Conservation (phyloP, 2,888 invertebrate genomes). For the Julus scandinavius region DNA sequence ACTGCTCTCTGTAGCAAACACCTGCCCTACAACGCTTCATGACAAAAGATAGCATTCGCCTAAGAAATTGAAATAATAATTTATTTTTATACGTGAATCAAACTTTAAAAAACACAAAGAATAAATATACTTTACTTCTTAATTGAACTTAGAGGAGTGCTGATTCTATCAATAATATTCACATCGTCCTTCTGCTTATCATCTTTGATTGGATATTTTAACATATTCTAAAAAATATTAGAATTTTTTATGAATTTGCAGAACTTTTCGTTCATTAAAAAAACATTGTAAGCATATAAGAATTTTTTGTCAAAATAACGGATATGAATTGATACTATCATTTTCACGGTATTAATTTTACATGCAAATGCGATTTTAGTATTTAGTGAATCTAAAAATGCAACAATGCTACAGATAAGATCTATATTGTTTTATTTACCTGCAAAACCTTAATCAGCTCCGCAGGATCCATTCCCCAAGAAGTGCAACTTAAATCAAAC, state of each 20-base stretch:
- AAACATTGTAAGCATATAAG: no score
- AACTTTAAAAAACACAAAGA: no score
- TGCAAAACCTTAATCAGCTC: slow-evolving; percentile 50
- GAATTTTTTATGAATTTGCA: not conserved
- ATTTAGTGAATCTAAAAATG: not conserved
- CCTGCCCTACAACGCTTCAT: slow-evolving; percentile 47
- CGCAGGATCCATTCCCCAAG: slow-evolving; percentile 50
- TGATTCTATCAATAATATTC: slow-evolving; percentile 42
- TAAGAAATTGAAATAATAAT: not conserved
- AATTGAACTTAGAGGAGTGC: not conserved
- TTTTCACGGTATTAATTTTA: no score
- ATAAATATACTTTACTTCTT: not conserved
- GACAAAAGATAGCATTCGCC: not conserved
- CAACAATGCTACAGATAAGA: not conserved
- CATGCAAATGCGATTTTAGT: no score
- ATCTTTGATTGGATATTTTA: not conserved
- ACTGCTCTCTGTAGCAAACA: slow-evolving; percentile 51
- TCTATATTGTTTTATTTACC: slow-evolving; percentile 39
- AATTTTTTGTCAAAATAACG: no score
- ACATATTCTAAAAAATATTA: not conserved
- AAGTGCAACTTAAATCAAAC: slow-evolving; percentile 45
- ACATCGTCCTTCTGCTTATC: not conserved
- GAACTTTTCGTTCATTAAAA: no score
- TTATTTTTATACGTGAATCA: not conserved
- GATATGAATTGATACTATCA: no score